phyloP scores from a whole-genome alignment of 2,113 vertebrate species.

The Zapornia atra region DNA sequence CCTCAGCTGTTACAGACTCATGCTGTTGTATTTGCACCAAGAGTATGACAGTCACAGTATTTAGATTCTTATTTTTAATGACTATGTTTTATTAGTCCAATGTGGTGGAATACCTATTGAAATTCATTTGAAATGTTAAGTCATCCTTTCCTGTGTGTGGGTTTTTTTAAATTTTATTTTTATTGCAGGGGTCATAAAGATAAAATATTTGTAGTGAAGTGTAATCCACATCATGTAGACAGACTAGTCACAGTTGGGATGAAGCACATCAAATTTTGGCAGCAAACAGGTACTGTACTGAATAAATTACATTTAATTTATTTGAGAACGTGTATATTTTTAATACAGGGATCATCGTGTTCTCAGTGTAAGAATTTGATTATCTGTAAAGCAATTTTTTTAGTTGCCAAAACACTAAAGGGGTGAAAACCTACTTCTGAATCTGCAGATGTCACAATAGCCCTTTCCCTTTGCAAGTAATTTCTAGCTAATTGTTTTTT shows the following conservation, averaged over 20 bases:
- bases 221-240: constrained; percentile 92
- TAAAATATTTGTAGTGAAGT: constrained; percentile 95
- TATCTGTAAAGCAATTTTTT: background rate
- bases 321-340: background rate
- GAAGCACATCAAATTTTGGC: constrained; percentile 99
- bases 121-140: background rate
- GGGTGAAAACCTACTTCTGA: background rate
- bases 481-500: background rate
- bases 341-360: background rate
- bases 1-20: background rate
- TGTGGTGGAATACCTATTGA: background rate
- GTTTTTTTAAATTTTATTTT: background rate
- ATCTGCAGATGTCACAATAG: background rate
- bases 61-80: background rate
- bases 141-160: background rate
- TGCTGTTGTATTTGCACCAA: background rate
- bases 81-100: background rate
- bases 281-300: constrained; percentile 87
- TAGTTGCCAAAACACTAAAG: background rate
- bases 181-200: constrained; percentile 92
- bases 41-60: background rate
- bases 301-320: background rate
- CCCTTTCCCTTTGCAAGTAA: background rate
- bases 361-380: background rate
- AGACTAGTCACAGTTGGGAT: constrained; percentile 93